Evolutionary conservation across 2,797 vertebrate species (phyloP), one percentile per base, ranked within the genome.

Genomic region (Ambastaia sidthimunki): DNA sequence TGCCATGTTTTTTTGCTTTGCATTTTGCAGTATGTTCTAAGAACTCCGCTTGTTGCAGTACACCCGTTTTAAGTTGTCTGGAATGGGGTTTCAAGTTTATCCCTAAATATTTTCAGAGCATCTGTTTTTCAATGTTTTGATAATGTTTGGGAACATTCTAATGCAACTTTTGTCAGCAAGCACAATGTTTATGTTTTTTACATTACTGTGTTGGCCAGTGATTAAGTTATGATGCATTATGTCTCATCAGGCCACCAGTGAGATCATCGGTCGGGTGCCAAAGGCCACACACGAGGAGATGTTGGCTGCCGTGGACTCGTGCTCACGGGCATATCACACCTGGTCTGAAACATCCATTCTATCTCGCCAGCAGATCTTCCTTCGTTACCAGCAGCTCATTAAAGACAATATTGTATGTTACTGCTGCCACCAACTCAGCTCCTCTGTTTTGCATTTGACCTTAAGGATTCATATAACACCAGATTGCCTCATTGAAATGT

Each of bases 321-420:
- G 97, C 90, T 95, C 96, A 72, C 94, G 88, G 75, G 89, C 96
- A 18, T 98, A 94, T 84, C 89, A 79, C 0, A 86, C 91, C 23
- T 98, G 97, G 97, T 96, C 97, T 1, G 95, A 97, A 80, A 96
- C 95, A 0, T 98, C 98, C 34, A 89, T 98, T 87, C 88, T 99
- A 88, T 91, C 94, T 73, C 94, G 96, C 37, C 97, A 98, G 89
- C 97, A 98, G 89, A 85, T 99, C 85, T 96, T 98, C 76, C 93
- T 99, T 54, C 95, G 95, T 81, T 99, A 99, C 87, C 97, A 98
- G 85, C 96, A 95, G 82, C 95, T 99, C 81, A 98, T 99, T 93
- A 98, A 98, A 89, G 96, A 98, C 86, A 98, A 99, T 87, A 94
- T 98, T 93, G 97, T 98, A 91, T 95, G 95, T 90, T 23, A n/a